Conservation (phyloP, 2,113 vertebrate genomes). For the Gnathonemus echidnorhynchus region DNA sequence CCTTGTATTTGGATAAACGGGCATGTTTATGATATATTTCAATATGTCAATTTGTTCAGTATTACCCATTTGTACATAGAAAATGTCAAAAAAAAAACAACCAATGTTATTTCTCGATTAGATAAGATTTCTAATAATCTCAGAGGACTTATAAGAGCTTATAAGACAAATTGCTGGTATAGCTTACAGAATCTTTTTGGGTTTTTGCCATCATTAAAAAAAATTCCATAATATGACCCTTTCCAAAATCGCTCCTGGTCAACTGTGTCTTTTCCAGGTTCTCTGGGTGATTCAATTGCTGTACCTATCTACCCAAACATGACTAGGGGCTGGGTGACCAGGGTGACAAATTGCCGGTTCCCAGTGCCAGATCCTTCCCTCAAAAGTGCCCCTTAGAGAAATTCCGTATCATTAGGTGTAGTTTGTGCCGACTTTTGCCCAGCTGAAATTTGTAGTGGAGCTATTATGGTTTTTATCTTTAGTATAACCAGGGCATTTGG, state of each 20-base stretch:
- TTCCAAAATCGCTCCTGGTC: background rate
- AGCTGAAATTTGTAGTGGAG: background rate
- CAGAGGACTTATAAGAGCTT: background rate
- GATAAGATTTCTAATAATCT: background rate
- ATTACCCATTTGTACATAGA: background rate
- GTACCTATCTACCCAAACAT: background rate
- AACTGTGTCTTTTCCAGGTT: background rate
- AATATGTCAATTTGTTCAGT: background rate
- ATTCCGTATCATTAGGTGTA: constrained; percentile 4
- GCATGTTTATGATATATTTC: background rate
- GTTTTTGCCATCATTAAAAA: background rate
- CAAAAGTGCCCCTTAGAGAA: constrained; percentile 4
- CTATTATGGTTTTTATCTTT: background rate
- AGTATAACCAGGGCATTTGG: background rate
- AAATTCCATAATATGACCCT: background rate
- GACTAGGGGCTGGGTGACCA: background rate
- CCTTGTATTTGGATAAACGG: background rate
- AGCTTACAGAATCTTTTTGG: background rate
- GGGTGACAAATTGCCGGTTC: background rate
- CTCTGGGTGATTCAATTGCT: background rate
- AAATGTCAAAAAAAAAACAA: background rate
- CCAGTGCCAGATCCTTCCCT: background rate
- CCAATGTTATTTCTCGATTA: background rate
- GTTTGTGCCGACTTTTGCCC: background rate
- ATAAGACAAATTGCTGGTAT: background rate